Evolutionary conservation across 2,797 vertebrate species (phyloP), one percentile per base, ranked within the genome.

Genomic region (Sarcoramphus papa): DNA sequence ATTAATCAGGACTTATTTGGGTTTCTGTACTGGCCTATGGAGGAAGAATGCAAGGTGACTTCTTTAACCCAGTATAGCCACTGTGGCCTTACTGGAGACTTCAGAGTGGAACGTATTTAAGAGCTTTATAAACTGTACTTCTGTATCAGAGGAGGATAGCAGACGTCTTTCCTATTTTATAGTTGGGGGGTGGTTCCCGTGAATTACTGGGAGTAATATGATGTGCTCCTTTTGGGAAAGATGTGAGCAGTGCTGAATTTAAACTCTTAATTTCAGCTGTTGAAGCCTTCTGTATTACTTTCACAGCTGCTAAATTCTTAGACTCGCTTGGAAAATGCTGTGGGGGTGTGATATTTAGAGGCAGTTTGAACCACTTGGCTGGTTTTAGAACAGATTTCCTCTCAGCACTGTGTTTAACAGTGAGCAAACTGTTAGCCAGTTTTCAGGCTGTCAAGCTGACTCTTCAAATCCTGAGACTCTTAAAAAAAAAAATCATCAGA

Each of bases 261-360:
- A 84, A 96, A 81, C 82, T 89, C 92, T 88, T 69, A 51, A 79
- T 94, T 94, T 95, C 78, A 89, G 76, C 91, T 95, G 89, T 79
- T 80, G 64, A 65, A 93, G 59, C 85, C 80, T 92, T 78, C 92
- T 94, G 57, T 90, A 80, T 95, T 96, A 35, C 89, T 78, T 92
- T 95, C 95, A 83, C 96, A 95, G 94, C 95, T 96, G 95, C 95
- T 96, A 51, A 94, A 91, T 93, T 93, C 89, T 94, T 63, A 48
- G 31, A 48, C 51, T 94, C 0, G 1, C 82, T 91, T 85, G 53
- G 76, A 90, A 94, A 78, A 85, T 83, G 91, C 85, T 95, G 80
- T 70, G 75, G 83, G 85, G 87, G 88, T 95, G 94, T 77, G 89
- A 85, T 94, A 91, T 89, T 96, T 91, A 75, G 85, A 95, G 53